These are phyloP conservation scores for Heterotis niloticus DNA, from an alignment of 2,113 vertebrate species.

Conservation along the genomic window DNA sequence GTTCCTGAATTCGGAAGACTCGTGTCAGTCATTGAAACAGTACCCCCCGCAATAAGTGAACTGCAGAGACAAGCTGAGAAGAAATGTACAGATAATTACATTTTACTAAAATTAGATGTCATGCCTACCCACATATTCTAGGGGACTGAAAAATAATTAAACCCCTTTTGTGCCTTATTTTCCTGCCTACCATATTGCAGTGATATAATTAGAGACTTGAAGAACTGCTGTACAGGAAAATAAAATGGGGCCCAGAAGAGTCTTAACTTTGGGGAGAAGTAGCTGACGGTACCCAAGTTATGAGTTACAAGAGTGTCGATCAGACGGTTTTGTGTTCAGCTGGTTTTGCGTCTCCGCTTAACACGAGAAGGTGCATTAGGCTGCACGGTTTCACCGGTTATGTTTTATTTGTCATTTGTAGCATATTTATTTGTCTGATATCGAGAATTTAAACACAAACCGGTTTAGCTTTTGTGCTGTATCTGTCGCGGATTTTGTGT, in stretches of 20 bases:
- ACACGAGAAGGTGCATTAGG: no score
- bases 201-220: conserved; percentile 51
- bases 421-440: no score
- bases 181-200: conserved; percentile 38
- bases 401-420: no score
- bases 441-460: no score
- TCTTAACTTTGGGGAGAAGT: conserved; percentile 35
- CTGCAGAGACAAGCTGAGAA: conserved; percentile 7
- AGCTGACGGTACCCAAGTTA: conserved; percentile 42
- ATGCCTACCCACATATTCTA: conserved; percentile 38
- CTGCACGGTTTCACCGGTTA: neutral
- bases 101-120: conserved; percentile 47
- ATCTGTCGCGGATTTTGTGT: no score
- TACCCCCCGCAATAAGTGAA: conserved; percentile 18
- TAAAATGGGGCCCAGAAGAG: conserved; percentile 29
- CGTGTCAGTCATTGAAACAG: conserved; percentile 10
- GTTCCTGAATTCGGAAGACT: conserved; percentile 10
- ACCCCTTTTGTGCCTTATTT: conserved; percentile 11
- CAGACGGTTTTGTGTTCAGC: conserved; percentile 50
- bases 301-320: conserved; percentile 43
- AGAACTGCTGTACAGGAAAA: conserved; percentile 16
- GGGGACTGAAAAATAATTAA: conserved; percentile 35
- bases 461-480: no score
- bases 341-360: conserved; percentile 23
- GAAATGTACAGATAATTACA: conserved; percentile 34